Conservation (phyloP, 37 sponge, comb jelly and placozoan species). For the Beroe forskalii region DNA sequence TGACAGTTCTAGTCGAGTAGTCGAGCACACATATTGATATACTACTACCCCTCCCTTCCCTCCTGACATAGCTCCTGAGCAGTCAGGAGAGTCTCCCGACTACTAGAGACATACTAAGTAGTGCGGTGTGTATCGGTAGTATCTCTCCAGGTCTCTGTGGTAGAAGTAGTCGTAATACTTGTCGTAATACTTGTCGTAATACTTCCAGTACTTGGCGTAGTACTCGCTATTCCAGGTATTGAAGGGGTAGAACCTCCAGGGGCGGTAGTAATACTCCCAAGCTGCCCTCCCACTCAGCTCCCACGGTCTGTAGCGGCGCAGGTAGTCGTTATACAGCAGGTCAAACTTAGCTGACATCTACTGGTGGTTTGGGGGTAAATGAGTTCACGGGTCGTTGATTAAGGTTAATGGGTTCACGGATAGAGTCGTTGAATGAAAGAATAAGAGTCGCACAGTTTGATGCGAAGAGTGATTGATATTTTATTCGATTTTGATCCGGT, state of each 20-base stretch:
- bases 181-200: neutral
- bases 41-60: no score
- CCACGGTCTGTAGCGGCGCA: neutral
- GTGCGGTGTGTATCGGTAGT: neutral
- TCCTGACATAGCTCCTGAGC: no score
- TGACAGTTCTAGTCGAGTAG: no score
- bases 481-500: no score
- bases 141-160: neutral
- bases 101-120: neutral
- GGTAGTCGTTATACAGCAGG: conserved; percentile 13
- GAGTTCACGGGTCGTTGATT: no score
- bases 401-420: no score
- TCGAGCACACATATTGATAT: no score
- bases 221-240: neutral
- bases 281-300: neutral
- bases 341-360: neutral
- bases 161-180: conserved; percentile 7
- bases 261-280: conserved; percentile 46
- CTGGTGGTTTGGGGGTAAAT: no score
- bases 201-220: neutral
- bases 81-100: no score
- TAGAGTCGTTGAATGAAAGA: no score
- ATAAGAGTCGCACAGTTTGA: no score
- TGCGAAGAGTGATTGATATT: no score
- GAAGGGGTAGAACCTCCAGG: conserved; percentile 59